A percentile compares a stretch with the other conserved stretches of the same genome.
Evolutionary conservation across 1,140 invertebrate species (phyloP).

Genomic region (Eriocheir sinensis): DNA sequence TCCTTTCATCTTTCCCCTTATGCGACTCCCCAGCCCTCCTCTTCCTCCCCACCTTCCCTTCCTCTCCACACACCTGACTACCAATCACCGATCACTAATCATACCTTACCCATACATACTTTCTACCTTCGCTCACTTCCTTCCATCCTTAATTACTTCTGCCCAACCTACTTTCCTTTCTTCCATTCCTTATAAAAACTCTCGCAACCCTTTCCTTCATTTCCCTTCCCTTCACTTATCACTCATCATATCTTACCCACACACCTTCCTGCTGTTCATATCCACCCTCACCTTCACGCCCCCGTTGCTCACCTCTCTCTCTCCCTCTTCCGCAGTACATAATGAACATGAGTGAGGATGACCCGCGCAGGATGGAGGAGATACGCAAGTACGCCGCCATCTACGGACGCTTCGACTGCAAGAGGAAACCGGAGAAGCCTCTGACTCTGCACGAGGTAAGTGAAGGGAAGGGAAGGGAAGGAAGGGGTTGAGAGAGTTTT

Average conservation of each 20-base stretch:
- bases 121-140: background rate
- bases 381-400: conserved; percentile 98
- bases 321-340: conserved; percentile 85
- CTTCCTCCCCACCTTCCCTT: background rate
- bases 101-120: background rate
- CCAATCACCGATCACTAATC: background rate
- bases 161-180: background rate
- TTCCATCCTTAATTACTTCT: too few species aligned
- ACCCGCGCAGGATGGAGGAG: conserved; percentile 94
- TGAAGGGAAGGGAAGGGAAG: background rate
- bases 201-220: too few species aligned
- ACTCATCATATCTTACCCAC: background rate
- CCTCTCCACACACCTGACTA: background rate
- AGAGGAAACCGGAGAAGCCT: conserved; percentile 96
- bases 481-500: background rate
- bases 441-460: conserved; percentile 96
- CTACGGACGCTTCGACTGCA: conserved; percentile 97
- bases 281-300: background rate
- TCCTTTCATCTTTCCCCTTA: conserved; percentile 9
- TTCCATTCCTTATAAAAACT: background rate
- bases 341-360: conserved; percentile 93
- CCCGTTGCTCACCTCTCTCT: background rate
- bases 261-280: background rate
- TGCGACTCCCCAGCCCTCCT: background rate
- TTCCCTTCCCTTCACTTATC: conserved; percentile 83